Evolutionary conservation across 2,888 invertebrate species (phyloP), one percentile per base, ranked within the genome.

Genomic region (Euplexia lucipara): DNA sequence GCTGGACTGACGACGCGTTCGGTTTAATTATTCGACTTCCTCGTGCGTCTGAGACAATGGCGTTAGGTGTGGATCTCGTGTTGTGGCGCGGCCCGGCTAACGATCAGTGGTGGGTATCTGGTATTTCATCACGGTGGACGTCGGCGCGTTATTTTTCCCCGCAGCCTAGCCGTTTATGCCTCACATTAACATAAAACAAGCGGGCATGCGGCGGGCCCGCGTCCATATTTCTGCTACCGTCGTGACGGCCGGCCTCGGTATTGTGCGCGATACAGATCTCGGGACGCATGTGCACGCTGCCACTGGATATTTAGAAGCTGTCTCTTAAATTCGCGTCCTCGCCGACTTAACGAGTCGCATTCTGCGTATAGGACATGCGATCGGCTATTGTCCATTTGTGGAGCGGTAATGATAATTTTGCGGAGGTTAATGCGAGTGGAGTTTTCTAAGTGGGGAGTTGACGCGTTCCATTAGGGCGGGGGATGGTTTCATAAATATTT

Each of bases 161-260:
- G 68, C 81, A 71, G 75, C 77, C 81, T 83, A 81, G 81, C 83
- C 81, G 88, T 88, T 90, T 90, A 90, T 89, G 88, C 88, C 83
- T 83, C 82, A 88, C 92, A 95, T 95, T 95, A 92, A 93, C 95
- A 95, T 95, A 95, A 94, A 95, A 94, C 94, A 94, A 91, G 93
- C 84, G 84, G 88, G 90, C 88, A 86, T 67, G 91, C 90, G 86
- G 85, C 84, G 78, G 81, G 84, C 82, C 70, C 84, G 86, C 90
- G 90, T 93, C 94, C 94, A 95, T 95, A 95, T 94, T 94, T 93
- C 92, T 91, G 92, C 90, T 88, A 88, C 88, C 90, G 91, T 91
- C 95, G 94, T 94, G 94, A 94, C 92, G 94, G 70, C 68, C 87
- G 87, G 87, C 85, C 85, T 87, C 92, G 92, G 92, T 92, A 93